These are phyloP conservation scores for Corvus cornix DNA, from an alignment of 2,113 vertebrate genomes.

Conservation along the genomic window DNA sequence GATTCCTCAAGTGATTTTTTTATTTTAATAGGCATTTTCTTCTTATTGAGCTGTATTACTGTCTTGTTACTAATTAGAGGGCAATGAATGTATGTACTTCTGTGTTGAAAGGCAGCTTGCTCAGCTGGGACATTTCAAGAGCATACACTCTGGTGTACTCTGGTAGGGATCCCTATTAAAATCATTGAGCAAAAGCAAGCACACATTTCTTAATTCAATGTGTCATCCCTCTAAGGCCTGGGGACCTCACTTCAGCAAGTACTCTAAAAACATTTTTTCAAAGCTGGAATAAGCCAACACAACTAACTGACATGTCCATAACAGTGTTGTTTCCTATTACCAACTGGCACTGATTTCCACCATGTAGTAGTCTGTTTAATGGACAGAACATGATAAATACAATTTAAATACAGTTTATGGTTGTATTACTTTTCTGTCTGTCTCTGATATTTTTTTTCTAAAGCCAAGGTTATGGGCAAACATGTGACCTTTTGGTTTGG, in stretches of 20 bases:
- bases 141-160: neutral
- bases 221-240: conserved; percentile 37
- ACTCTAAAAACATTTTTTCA: conserved; percentile 13
- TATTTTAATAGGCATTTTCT: neutral
- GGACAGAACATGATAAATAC: neutral
- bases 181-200: conserved; percentile 3
- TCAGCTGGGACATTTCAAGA: neutral
- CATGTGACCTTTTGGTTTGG: neutral
- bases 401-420: neutral
- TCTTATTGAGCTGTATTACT: neutral
- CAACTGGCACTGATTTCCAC: neutral
- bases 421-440: neutral
- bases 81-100: neutral
- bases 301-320: neutral
- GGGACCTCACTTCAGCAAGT: conserved; percentile 19
- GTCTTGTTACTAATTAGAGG: neutral
- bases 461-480: neutral
- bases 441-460: neutral
- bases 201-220: conserved; percentile 30
- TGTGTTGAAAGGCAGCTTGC: neutral
- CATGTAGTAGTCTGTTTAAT: neutral
- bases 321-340: neutral
- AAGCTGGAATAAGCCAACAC: neutral
- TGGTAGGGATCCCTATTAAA: conserved; percentile 35
- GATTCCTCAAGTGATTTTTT: neutral